phyloP scores from a whole-genome alignment of 2,113 vertebrate genomes.

The Paraplagusia blochii region DNA sequence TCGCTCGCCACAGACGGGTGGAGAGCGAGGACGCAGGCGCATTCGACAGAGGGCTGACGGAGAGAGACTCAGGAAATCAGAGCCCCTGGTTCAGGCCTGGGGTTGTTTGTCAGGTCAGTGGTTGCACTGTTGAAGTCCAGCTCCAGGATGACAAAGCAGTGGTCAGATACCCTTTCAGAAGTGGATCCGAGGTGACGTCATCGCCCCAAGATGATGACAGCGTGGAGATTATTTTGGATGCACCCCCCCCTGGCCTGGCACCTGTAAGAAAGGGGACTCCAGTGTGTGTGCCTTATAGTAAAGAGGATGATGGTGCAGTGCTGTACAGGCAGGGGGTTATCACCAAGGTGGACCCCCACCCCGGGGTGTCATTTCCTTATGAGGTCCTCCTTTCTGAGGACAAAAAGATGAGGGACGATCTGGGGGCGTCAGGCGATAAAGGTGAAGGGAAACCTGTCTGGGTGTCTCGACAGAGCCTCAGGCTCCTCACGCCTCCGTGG shows the following conservation, averaged over 20 bases:
- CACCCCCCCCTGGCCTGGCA: conserved; percentile 75
- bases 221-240: conserved; percentile 81
- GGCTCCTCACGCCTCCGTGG: conserved; percentile 83
- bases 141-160: conserved; percentile 77
- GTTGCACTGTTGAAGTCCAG: conserved; percentile 79
- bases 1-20: conserved; percentile 73
- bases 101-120: conserved; percentile 80
- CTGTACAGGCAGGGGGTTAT: conserved; percentile 82
- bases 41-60: conserved; percentile 18
- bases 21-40: conserved; percentile 45
- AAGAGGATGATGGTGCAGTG: conserved; percentile 72
- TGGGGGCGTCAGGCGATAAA: conserved; percentile 40
- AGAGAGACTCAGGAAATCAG: conserved; percentile 19
- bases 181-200: conserved; percentile 52
- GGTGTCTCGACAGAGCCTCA: conserved; percentile 83
- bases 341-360: conserved; percentile 80
- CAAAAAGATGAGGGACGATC: conserved; percentile 24
- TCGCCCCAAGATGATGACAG: conserved; percentile 16
- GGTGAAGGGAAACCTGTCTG: conserved; percentile 70
- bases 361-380: conserved; percentile 83
- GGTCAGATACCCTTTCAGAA: conserved; percentile 75
- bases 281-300: conserved; percentile 82
- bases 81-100: conserved; percentile 78
- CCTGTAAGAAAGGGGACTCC: conserved; percentile 75
- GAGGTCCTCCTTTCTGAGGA: conserved; percentile 74